Base-by-base conservation (phyloP, 2,888 invertebrate species). In the Scaptodrosophila latifasciaeformis region DNA sequence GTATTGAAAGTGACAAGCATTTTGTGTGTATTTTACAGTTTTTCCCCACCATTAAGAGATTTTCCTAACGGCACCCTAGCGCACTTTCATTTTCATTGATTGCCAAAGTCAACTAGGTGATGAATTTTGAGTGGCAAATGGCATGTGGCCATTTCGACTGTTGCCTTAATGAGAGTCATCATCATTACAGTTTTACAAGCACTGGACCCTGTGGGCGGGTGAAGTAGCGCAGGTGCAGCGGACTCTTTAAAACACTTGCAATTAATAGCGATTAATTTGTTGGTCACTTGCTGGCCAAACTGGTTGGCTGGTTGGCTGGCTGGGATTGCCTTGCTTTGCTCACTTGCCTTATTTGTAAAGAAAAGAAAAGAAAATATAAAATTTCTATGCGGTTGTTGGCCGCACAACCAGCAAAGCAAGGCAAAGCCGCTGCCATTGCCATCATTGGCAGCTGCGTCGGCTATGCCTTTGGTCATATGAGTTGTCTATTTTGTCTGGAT, bases 311-410 rank as follows among this genome's bases (percentile, higher is more conserved):
- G 13, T 19, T 40, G 21, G 17, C 40, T 21, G 39, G 45, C 21
- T 40, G 40, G n/a, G n/a, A n/a, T n/a, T n/a, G n/a, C n/a, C n/a
- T n/a, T n/a, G 60, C 55, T 46, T 62, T 56, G 56, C 44, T 17
- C 9, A 18, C 37, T n/a, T 29, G 49, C 40, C 27, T 40, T 39
- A 17, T 17, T 39, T 13, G 37, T 10, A 13, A 37, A 13, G 15
- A 17, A 37, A 58, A 53, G 47, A 40, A 58, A 53, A 44, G 15
- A 48, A 70, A n/a, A 34, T 46, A 31, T 34, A 18, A 46, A 70
- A 75, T 75, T 77, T 72, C 80, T 63, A 65, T 60, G 80, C 75
- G 75, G 77, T 75, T 81, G 66, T 75, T 75, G 74, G 68, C 75
- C 79, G 64, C 66, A 49, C 67, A 49, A 27, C n/a, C n/a, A n/a